Evolutionary conservation across 2,797 vertebrate genomes (phyloP).

Genomic region (Carcharodon carcharias): DNA sequence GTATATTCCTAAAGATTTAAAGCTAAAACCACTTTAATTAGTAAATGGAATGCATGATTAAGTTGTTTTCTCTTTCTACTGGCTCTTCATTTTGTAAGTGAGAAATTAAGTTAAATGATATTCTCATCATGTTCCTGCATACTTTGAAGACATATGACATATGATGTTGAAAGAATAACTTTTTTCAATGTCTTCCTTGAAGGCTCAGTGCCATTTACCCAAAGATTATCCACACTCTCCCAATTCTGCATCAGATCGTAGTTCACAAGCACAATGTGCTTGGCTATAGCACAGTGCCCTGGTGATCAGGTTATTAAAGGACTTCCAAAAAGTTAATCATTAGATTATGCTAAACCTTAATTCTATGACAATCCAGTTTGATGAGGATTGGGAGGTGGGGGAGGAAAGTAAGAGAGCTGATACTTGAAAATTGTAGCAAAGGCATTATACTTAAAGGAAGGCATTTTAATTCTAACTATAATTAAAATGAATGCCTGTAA

Average conservation of each 20-base stretch:
- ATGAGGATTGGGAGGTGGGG: background rate
- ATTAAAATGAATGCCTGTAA: slow-evolving; percentile 8
- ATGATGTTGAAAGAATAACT: background rate
- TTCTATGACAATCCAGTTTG: slow-evolving; percentile 9
- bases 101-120: background rate
- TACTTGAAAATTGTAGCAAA: background rate
- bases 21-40: background rate
- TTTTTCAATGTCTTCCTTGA: background rate
- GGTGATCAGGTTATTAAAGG: slow-evolving; percentile 14
- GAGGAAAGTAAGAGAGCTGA: background rate
- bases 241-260: slow-evolving; percentile 11
- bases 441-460: background rate
- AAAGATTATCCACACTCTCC: background rate
- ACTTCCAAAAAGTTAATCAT: background rate
- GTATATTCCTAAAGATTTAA: background rate
- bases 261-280: background rate
- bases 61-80: background rate
- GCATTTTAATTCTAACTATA: background rate
- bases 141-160: background rate
- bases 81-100: background rate
- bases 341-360: slow-evolving; percentile 7
- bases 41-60: slow-evolving; percentile 2
- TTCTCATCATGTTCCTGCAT: background rate
- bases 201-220: background rate
- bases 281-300: background rate